These are phyloP conservation scores for Nomada fucata DNA, from an alignment of 2,888 invertebrate genomes.

Conservation along the genomic window DNA sequence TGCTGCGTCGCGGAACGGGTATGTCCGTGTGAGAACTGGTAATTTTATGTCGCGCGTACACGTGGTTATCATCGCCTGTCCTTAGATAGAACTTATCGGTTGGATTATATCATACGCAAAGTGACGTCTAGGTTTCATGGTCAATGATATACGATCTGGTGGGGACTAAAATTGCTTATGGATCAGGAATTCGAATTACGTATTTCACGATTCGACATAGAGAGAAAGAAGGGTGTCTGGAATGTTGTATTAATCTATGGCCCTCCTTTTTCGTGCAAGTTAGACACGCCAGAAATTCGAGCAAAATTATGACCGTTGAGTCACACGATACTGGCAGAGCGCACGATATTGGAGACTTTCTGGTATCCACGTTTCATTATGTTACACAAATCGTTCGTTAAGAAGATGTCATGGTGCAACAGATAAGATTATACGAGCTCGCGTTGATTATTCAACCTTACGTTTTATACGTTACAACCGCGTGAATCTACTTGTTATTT, in stretches of 20 bases:
- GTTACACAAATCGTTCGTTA: background rate
- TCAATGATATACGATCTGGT: background rate
- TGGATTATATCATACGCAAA: background rate
- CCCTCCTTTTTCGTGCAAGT: background rate
- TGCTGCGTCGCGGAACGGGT: background rate
- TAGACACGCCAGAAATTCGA: background rate
- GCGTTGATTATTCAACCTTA: background rate
- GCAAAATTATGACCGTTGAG: background rate
- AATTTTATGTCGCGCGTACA: conserved; percentile 2
- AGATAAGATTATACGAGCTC: background rate
- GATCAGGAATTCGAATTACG: background rate
- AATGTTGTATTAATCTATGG: too few relatives aligned
- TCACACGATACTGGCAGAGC: too few relatives aligned
- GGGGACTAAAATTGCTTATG: background rate
- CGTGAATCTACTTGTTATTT: background rate
- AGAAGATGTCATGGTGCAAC: background rate
- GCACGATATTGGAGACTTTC: background rate
- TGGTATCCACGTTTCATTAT: background rate
- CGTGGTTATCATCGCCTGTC: conserved; percentile 25
- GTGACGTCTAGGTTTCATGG: conserved; percentile 3
- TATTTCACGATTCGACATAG: too few relatives aligned
- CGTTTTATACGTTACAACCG: too few relatives aligned
- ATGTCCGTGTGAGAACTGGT: conserved; percentile 15
- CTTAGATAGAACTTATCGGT: conserved; percentile 25
- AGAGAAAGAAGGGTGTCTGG: too few relatives aligned